These are phyloP conservation scores for Coturnix japonica DNA, from an alignment of 2,113 vertebrate species.

Conservation along the genomic window DNA sequence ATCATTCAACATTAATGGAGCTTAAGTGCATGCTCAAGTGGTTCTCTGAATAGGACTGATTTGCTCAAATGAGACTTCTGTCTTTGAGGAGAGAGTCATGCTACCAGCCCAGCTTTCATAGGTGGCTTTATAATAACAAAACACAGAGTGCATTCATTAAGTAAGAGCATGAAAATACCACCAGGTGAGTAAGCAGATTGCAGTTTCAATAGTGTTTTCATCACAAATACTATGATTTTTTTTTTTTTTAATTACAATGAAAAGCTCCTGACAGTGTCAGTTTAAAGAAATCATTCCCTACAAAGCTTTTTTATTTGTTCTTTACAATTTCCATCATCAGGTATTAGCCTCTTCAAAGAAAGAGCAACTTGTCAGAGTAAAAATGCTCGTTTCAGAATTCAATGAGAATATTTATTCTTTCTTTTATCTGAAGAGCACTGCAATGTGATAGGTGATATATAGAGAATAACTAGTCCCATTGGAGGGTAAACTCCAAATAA, in stretches of 20 bases:
- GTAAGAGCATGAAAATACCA: constrained; percentile 34
- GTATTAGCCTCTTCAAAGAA: constrained; percentile 56
- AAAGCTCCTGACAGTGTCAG: constrained; percentile 29
- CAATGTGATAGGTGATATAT: constrained; percentile 67
- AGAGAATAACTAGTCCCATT: constrained; percentile 73
- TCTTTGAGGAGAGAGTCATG: constrained; percentile 6
- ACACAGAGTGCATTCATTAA: not conserved
- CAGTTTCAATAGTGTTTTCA: constrained; percentile 46
- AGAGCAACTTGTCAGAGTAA: constrained; percentile 44
- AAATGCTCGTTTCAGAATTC: constrained; percentile 59
- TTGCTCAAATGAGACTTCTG: not conserved
- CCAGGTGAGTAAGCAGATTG: constrained; percentile 56
- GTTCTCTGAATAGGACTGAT: constrained; percentile 19
- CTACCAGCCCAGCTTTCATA: not conserved
- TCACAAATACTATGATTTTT: not conserved
- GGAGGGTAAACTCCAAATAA: constrained; percentile 58
- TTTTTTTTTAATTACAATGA: constrained; percentile 26
- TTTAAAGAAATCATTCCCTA: constrained; percentile 33
- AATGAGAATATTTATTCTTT: constrained; percentile 76
- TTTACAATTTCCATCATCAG: constrained; percentile 1
- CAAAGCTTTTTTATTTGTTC: constrained; percentile 51
- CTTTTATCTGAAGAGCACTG: constrained; percentile 71
- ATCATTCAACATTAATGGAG: not conserved
- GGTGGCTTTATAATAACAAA: constrained; percentile 28
- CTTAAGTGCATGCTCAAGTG: not conserved